A percentile compares a stretch with the other conserved stretches of the same genome.
Evolutionary conservation across 2,113 vertebrate genomes (phyloP).

Genomic region (Varanus komodoensis): DNA sequence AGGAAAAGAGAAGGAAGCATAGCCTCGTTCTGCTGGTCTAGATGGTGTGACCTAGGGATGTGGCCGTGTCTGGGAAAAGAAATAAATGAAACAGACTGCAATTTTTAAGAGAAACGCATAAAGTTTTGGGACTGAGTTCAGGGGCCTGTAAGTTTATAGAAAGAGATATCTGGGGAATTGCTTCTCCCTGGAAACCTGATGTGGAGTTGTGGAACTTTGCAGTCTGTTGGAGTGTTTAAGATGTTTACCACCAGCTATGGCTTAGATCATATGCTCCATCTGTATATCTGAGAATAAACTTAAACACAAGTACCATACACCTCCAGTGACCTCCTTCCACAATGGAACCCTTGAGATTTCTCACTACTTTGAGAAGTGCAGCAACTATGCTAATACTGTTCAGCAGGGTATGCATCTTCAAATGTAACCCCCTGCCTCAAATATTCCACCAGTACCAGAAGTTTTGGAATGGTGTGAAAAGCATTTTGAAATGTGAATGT

Average conservation of each 20-base stretch:
- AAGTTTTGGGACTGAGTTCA: too few species aligned
- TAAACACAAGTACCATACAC: neutral
- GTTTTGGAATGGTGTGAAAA: neutral
- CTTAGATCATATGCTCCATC: neutral
- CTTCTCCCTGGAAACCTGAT: neutral
- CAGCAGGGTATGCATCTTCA: too few species aligned
- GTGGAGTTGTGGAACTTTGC: neutral
- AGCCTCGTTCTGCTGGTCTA: neutral
- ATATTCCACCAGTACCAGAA: neutral
- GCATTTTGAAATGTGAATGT: neutral
- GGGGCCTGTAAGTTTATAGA: too few species aligned
- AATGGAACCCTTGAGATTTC: too few species aligned
- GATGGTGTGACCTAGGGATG: neutral
- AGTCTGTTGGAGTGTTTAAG: neutral
- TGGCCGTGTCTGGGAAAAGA: neutral
- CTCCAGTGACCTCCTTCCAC: neutral
- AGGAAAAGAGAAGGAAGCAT: neutral
- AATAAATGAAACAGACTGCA: neutral
- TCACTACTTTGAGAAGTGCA: neutral
- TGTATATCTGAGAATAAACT: neutral
- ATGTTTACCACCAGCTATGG: neutral
- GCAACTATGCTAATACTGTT: rapidly evolving
- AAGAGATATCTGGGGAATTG: neutral
- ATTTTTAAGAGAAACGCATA: neutral
- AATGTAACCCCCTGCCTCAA: neutral